Conservation (phyloP, 2,113 vertebrate species). For the Procavia capensis region DNA sequence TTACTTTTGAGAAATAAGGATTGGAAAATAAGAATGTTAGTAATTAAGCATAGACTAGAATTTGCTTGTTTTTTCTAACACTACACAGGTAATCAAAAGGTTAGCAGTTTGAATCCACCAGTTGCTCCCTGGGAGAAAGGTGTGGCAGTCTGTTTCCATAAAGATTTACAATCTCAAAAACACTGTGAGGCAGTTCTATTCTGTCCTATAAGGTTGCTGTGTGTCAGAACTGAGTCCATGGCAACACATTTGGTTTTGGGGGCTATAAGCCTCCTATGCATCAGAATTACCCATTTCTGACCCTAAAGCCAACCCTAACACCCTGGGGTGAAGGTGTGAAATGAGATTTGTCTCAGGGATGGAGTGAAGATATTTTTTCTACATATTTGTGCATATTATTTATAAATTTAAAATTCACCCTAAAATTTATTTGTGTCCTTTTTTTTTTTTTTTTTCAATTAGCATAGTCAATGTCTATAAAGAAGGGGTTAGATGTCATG, state of each 20-base stretch:
- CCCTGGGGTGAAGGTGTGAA: not conserved
- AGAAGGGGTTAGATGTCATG: fast-evolving
- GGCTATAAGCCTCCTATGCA: not conserved
- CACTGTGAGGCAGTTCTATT: no score
- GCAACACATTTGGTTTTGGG: no score
- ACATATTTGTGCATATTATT: not conserved
- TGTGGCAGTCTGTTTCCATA: no score
- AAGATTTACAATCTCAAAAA: no score
- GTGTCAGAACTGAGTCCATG: no score
- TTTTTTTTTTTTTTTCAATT: no score
- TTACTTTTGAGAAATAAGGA: slow-evolving; percentile 42
- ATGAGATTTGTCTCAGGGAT: not conserved
- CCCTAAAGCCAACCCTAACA: not conserved
- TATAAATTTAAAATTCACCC: not conserved
- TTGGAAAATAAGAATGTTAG: slow-evolving; percentile 1
- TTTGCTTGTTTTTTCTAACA: slow-evolving; percentile 13
- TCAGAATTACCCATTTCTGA: not conserved
- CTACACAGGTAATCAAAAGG: not conserved
- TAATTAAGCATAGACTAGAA: not conserved
- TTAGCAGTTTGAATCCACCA: no score
- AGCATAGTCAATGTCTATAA: not conserved
- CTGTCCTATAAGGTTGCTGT: no score
- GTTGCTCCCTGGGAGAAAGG: no score
- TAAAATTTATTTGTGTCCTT: not conserved
- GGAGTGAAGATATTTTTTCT: not conserved